Percentiles rank a stretch among this genome's conserved stretches.
These are phyloP conservation scores for Huso huso DNA, from an alignment of 2,797 vertebrate species.

Conservation along the genomic window DNA sequence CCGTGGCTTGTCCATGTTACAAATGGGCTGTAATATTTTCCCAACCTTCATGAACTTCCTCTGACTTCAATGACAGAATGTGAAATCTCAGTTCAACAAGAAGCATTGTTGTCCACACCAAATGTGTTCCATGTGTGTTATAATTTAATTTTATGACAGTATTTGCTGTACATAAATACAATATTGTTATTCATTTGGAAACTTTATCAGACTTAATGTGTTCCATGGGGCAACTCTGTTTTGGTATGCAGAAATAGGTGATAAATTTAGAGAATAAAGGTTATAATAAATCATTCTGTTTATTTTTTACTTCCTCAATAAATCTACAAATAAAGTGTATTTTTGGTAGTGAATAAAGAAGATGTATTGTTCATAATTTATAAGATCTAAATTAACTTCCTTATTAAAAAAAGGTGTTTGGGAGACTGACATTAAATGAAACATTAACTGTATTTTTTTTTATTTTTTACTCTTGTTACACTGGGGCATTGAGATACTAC, in stretches of 20 bases:
- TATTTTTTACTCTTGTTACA: not conserved
- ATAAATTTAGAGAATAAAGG: constrained; percentile 53
- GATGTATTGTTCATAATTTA: not conserved
- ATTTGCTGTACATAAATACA: constrained; percentile 48
- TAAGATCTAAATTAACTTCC: not conserved
- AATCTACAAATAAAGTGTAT: constrained; percentile 32
- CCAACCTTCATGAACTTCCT: constrained; percentile 61
- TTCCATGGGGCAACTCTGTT: constrained; percentile 41
- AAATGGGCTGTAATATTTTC: constrained; percentile 61
- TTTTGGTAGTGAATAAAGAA: not conserved
- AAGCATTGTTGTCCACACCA: constrained; percentile 65
- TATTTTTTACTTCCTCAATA: constrained; percentile 48
- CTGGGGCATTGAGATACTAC: constrained; percentile 18
- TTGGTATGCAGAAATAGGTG: constrained; percentile 46
- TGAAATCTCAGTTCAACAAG: constrained; percentile 32
- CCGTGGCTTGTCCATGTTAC: constrained; percentile 52
- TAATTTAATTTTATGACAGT: constrained; percentile 62
- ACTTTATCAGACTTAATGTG: constrained; percentile 37
- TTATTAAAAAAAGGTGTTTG: not conserved
- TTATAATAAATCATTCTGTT: constrained; percentile 51
- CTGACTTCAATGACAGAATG: constrained; percentile 50
- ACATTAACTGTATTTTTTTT: not conserved
- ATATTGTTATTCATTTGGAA: constrained; percentile 55
- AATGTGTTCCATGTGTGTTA: constrained; percentile 69
- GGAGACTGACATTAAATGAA: not conserved